Base-by-base conservation (phyloP, 2,888 invertebrate species). In the Limenitis camilla region DNA sequence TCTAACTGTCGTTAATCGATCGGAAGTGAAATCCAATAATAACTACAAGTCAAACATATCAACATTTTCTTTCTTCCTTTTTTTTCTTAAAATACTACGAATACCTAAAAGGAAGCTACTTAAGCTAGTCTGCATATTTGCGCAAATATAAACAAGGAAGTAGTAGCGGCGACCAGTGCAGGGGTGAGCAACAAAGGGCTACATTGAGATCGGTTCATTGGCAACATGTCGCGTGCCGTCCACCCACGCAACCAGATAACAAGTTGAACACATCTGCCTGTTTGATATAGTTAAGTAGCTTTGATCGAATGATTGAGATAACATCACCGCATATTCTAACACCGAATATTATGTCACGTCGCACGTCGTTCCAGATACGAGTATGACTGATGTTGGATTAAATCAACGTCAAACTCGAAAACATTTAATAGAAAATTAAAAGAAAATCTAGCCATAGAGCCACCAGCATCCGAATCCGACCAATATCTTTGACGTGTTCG, bases 181-280 rank as follows among this genome's bases (percentile, higher is more conserved):
- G 72, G 82, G 85, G 83, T 72, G 66, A 56, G 60, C 67, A 76
- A 86, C 85, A 86, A 84, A 74, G 83, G 69, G 43, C 52, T 62
- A 70, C 85, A 77, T 86, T 86, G 77, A 81, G 76, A 76, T 68
- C 71, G 67, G 77, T 77, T 75, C 80, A 75, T 78, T 76, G 76
- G 74, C 78, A 76, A 78, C 78, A 71, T 68, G 73, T 69, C 69
- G 63, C 69, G 66, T 66, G 69, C 67, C 62, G 68, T 72, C 78
- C 81, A 78, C 78, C 85, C 83, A 82, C 83, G 84, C 82, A 81
- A 77, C 64, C 50, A 67, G 85, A 85, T 85, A 86, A 83, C 83
- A 84, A 83, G 82, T 81, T 79, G 72, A 73, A 74, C 61, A 81
- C 85, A 85, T 83, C 85, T 85, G 85, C 84, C 80, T 71, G 63